Evolutionary conservation across 2,888 invertebrate genomes (phyloP).

Genomic region (Mesorhabditis spiculigera): DNA sequence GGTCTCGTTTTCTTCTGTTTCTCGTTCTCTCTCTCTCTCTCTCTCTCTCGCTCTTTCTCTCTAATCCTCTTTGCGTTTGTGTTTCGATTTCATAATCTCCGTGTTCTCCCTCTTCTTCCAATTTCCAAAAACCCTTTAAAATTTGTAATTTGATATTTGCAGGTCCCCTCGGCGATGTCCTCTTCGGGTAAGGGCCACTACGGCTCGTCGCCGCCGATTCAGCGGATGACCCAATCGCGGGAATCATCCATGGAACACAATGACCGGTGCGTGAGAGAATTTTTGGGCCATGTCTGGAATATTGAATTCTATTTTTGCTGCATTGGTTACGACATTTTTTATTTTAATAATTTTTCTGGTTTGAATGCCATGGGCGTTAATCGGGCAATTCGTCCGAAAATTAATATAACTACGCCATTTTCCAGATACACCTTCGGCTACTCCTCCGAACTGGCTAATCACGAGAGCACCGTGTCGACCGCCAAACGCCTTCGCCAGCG

Average conservation of each 20-base stretch:
- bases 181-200: background rate
- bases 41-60: too few species aligned
- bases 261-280: background rate
- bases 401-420: background rate
- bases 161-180: conserved; percentile 1
- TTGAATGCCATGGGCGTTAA: too few species aligned
- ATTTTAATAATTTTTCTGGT: too few species aligned
- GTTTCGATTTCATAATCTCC: too few species aligned
- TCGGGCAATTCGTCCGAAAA: background rate
- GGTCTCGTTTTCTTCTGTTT: too few species aligned
- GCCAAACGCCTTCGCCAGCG: conserved; percentile 55
- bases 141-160: background rate
- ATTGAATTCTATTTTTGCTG: too few species aligned
- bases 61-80: too few species aligned
- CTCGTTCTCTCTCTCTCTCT: too few species aligned
- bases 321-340: too few species aligned
- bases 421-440: conserved; percentile 55
- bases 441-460: conserved; percentile 49
- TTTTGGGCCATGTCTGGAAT: too few species aligned
- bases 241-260: background rate
- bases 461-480: conserved; percentile 53
- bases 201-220: conserved; percentile 2
- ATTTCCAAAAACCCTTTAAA: background rate
- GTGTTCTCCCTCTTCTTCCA: too few species aligned
- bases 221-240: background rate